These are phyloP conservation scores for Calameuta idolon DNA, from an alignment of 2,888 invertebrate species.

Conservation along the genomic window DNA sequence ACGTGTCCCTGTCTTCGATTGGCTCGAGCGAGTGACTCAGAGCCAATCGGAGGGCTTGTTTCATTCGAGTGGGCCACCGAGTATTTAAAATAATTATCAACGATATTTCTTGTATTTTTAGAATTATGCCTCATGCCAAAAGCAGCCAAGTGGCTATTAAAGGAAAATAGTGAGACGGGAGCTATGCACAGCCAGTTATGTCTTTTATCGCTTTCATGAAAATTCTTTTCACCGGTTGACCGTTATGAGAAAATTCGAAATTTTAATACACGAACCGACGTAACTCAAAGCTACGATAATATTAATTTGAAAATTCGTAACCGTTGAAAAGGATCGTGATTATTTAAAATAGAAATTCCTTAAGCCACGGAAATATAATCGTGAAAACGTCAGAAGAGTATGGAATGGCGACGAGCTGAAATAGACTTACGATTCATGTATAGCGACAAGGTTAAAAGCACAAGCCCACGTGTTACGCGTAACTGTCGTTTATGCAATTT, in stretches of 20 bases:
- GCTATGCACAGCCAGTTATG: background rate
- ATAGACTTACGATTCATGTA: background rate
- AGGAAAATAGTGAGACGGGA: background rate
- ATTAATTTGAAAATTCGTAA: background rate
- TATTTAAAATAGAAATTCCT: background rate
- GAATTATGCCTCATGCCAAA: background rate
- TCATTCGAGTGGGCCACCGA: slow-evolving; percentile 16
- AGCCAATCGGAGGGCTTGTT: slow-evolving; percentile 35
- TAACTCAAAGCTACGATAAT: background rate
- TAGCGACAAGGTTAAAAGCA: slow-evolving; percentile 38
- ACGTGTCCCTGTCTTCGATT: slow-evolving; percentile 44
- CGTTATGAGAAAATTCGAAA: background rate
- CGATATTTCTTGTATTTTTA: slow-evolving; percentile 22
- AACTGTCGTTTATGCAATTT: slow-evolving; percentile 31
- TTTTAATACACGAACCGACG: background rate
- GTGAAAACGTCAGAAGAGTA: background rate
- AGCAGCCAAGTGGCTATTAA: background rate
- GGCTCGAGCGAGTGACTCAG: slow-evolving; percentile 29
- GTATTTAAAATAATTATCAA: slow-evolving; percentile 29
- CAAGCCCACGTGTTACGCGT: slow-evolving; percentile 29
- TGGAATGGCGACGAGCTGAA: background rate
- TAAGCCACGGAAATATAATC: background rate
- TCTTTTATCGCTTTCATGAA: background rate
- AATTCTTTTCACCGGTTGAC: background rate
- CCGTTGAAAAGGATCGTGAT: background rate